phyloP scores from a whole-genome alignment of 2,797 vertebrate species.

The Lepus townsendii region DNA sequence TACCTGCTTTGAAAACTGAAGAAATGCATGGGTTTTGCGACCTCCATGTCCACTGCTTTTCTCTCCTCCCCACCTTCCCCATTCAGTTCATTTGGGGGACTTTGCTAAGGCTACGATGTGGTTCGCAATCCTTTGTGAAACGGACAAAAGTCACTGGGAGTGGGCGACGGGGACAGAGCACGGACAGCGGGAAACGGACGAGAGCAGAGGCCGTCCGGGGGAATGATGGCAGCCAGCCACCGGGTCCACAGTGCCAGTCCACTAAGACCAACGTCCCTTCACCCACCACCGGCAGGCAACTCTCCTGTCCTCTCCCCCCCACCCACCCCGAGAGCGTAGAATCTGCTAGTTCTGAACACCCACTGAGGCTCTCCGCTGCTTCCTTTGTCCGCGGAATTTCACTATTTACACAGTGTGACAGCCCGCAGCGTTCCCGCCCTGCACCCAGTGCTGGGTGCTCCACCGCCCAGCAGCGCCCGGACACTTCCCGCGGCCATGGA shows the following conservation, averaged over 20 bases:
- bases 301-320: background rate
- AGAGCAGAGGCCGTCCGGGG: constrained; percentile 55
- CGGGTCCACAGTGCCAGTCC: constrained; percentile 63
- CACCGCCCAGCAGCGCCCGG: background rate
- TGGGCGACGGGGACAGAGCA: background rate
- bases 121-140: background rate
- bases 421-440: background rate
- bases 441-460: background rate
- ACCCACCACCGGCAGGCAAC: constrained; percentile 82
- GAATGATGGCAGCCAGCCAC: constrained; percentile 21
- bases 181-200: background rate
- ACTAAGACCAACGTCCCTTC: constrained; percentile 82
- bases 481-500: too few relatives aligned
- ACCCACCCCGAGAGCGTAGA: constrained; percentile 70
- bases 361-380: constrained; percentile 78
- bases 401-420: constrained; percentile 81
- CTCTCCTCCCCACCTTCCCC: background rate
- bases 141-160: constrained; percentile 53
- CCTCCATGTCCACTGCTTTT: background rate
- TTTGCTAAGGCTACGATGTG: background rate
- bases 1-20: background rate
- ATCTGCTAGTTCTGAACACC: constrained; percentile 82
- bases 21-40: background rate
- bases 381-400: constrained; percentile 78
- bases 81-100: background rate